Evolutionary conservation across 2,113 vertebrate genomes (phyloP), one percentile per base, ranked within the genome.

Genomic region (Pongo abelii): DNA sequence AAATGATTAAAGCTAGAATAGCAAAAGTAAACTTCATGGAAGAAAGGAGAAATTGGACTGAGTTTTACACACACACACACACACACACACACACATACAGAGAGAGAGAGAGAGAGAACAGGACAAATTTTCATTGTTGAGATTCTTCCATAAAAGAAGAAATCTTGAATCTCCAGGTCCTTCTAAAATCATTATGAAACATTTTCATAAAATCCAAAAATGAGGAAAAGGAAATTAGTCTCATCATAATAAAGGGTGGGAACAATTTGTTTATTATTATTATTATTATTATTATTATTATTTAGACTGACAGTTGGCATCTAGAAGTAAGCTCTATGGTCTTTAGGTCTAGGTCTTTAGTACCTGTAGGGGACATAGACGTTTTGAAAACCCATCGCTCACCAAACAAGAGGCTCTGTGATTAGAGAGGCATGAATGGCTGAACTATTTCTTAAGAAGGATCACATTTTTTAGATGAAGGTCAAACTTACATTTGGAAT

Each of bases 341-440:
- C 89, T 6, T 50, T 80, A 18, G 5, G 38, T 38, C 38, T 38
- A 38, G 43, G 70, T 77, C 84, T 52, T 85, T 25, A 72, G 18
- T 17, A 83, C 20, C 30, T n/a, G 10, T 3, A 17, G 43, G 57
- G 18, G n/a, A 69, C 6, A 27, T 3, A 8, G 20, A 48, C 14
- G 0, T 75, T 46, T 67, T 20, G 32, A 64, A 94, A 93, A 61
- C 25, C 22, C 27, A 35, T 30, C 40, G 27, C 40, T 96, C 10
- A 22, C 18, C n/a, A 30, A 3, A 38, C 30, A 18, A 52, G 88
- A 72, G 64, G 43, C 35, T 43, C 9, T 52, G 12, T 43, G 38
- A 55, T 32, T 69, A 48, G 59, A 61, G 8, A 84, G 43, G 7
- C 0, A 0, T 0, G 8, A 23, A 27, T 7, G 2, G 25, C 35